A percentile compares a stretch with the other conserved stretches of the same genome.
Conservation (phyloP, 2,888 invertebrate genomes). For the Zhuqinia jingwanae region DNA sequence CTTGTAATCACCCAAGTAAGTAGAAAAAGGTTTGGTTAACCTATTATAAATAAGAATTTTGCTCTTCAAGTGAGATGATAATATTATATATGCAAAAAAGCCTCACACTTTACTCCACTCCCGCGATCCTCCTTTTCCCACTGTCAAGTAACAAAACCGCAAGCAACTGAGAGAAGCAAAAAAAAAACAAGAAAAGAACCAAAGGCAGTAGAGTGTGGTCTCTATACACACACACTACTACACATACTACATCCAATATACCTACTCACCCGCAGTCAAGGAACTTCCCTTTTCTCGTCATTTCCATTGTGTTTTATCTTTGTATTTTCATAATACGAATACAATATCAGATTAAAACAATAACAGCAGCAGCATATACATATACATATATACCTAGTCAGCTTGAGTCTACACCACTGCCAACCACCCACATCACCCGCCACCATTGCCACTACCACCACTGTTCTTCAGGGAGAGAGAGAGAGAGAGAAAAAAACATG, state of each 20-base stretch:
- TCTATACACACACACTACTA: conserved; percentile 21
- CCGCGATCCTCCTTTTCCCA: conserved; percentile 45
- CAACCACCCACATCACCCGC: conserved; percentile 20
- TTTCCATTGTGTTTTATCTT: conserved; percentile 33
- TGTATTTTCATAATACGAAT: conserved; percentile 52
- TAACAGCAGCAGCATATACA: not conserved
- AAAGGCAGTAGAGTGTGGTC: conserved; percentile 13
- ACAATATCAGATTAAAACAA: conserved; percentile 52
- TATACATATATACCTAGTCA: not conserved
- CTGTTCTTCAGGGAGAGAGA: conserved; percentile 12
- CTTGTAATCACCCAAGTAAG: conserved; percentile 35
- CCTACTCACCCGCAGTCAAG: conserved; percentile 42
- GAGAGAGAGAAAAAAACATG: too few species aligned
- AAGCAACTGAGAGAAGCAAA: conserved; percentile 47
- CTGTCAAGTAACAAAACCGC: conserved; percentile 73
- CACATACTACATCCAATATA: too few species aligned
- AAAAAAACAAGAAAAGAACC: conserved; percentile 11
- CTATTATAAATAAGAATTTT: conserved; percentile 37
- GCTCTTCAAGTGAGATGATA: conserved; percentile 58
- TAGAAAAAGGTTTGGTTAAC: conserved; percentile 37
- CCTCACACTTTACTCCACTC: conserved; percentile 65
- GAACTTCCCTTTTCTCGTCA: conserved; percentile 31
- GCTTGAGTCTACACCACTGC: not conserved
- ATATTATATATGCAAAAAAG: conserved; percentile 67
- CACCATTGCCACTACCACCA: conserved; percentile 10